Evolutionary conservation across 2,888 invertebrate species (phyloP), one percentile per base, ranked within the genome.

Genomic region (Drosophila histrio): DNA sequence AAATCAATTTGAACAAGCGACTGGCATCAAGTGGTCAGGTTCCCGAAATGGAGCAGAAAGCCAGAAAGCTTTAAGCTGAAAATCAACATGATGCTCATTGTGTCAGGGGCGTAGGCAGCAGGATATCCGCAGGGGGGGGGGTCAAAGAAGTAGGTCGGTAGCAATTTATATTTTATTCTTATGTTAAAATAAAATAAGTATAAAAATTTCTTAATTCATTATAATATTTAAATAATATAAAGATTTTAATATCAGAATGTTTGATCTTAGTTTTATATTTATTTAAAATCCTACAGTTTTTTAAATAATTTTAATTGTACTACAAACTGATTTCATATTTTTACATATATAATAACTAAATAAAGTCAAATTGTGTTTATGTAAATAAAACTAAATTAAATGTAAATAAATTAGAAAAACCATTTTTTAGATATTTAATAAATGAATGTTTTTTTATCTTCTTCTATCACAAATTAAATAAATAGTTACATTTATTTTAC

Each of bases 1-100:
- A 60, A 77, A 72, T 64, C 65, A 68, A 60, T 68, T 62, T 60
- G 17, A 62, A 43, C 39, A 43, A 60, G 62, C 39, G 54, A 13
- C 50, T 57, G 60, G 32, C 61, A 13, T 53, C 68, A 68, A 74
- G 44, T 58, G 57, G 52, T 38, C 47, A 49, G 28, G 41, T 53
- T 50, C 60, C 54, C 50, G 3, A 49, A 65, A 52, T 76, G 62
- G 60, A 65, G 60, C 64, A 65, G 19, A 49, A 57, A 52, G 47
- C 6, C 34, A 32, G 19, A 19, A 43, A 43, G n/a, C 32, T 11
- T 15, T 30, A 36, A 26, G 38, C 19, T 11, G 26, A 39, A 22
- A 28, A 8, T 41, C 28, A 28, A 36, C 36, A 19, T 38, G 44
- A 39, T 43, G 44, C 28, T 22, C 6, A 8, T 28, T 34, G 56